Evolutionary conservation across 2,888 invertebrate species (phyloP).

Genomic region (Euzophera pinguis): DNA sequence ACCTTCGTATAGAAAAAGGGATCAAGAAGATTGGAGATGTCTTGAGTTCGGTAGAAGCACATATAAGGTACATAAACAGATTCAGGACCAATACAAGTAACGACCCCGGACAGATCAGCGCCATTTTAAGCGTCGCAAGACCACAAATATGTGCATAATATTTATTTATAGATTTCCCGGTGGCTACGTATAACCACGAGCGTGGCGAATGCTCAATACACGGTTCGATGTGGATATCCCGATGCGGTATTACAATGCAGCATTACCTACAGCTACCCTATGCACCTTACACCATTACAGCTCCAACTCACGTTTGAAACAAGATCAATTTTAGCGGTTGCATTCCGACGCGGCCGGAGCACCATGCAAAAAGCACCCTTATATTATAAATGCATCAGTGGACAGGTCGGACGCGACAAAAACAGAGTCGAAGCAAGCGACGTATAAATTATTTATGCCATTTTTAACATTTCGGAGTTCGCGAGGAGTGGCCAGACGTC

Average conservation of each 20-base stretch:
- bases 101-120: slow-evolving; percentile 1
- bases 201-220: slow-evolving; percentile 37
- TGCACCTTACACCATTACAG: slow-evolving; percentile 50
- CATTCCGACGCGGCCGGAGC: slow-evolving; percentile 68
- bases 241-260: slow-evolving; percentile 17
- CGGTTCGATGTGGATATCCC: slow-evolving; percentile 27
- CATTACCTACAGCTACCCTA: slow-evolving; percentile 28
- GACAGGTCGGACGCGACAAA: slow-evolving; percentile 75
- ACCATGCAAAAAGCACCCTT: slow-evolving; percentile 77
- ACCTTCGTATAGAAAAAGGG: slow-evolving; percentile 27
- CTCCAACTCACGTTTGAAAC: slow-evolving; percentile 74
- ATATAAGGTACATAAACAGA: slow-evolving; percentile 12
- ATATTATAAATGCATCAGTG: slow-evolving; percentile 80
- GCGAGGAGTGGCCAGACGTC: slow-evolving; percentile 35
- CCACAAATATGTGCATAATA: slow-evolving; percentile 14
- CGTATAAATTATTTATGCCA: slow-evolving; percentile 79
- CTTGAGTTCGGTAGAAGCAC: slow-evolving; percentile 9
- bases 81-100: not conserved
- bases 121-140: not conserved
- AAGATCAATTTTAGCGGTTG: slow-evolving; percentile 79
- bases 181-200: slow-evolving; percentile 18
- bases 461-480: slow-evolving; percentile 77
- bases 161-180: slow-evolving; percentile 14
- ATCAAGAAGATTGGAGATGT: not conserved
- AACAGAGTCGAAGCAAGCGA: slow-evolving; percentile 64